Conservation (phyloP, 37 sponge, comb jelly and placozoan genomes). For the Aplysina aerophoba region DNA sequence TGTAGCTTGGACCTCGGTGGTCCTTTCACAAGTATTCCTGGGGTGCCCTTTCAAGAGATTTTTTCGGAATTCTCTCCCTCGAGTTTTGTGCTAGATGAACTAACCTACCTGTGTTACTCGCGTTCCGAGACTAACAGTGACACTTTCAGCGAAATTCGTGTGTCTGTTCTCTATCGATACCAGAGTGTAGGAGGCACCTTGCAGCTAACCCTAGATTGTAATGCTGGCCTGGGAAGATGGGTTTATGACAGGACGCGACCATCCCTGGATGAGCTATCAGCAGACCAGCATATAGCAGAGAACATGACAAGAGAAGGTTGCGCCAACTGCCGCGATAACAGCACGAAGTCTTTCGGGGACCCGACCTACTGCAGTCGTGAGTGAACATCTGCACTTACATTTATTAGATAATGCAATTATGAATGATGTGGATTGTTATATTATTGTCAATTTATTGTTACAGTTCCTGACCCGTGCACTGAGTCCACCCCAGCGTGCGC, state of each 20-base stretch:
- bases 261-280: background rate
- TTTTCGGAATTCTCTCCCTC: background rate
- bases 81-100: background rate
- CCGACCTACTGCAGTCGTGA: background rate
- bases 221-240: background rate
- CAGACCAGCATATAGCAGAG: background rate
- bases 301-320: conserved; percentile 23
- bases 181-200: background rate
- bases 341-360: background rate
- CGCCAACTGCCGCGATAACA: background rate
- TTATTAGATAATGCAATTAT: background rate
- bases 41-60: background rate
- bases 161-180: background rate
- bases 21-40: background rate
- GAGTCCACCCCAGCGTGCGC: background rate
- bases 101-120: conserved; percentile 17
- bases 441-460: background rate
- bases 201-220: background rate
- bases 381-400: background rate
- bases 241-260: background rate
- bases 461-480: background rate
- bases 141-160: background rate
- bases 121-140: background rate
- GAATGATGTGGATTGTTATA: background rate
- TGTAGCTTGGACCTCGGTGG: conserved; percentile 1